Conservation (phyloP, 2,797 vertebrate genomes). For the Phrynocephalus guinanensis region DNA sequence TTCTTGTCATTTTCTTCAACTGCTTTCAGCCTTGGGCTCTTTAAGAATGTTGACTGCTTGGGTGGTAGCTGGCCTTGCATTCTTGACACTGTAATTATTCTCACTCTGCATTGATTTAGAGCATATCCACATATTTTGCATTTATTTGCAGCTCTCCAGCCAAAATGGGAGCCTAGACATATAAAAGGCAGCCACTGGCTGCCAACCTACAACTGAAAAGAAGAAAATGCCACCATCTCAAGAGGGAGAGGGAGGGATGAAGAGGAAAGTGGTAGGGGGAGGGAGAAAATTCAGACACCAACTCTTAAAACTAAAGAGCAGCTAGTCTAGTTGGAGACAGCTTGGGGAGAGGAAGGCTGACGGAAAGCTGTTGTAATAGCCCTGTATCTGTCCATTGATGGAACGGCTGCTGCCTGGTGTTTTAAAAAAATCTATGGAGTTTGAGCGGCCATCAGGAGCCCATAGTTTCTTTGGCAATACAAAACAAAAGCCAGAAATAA, state of each 20-base stretch:
- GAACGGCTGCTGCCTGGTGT: not conserved
- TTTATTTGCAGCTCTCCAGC: not conserved
- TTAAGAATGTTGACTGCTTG: not conserved
- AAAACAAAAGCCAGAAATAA: rapidly evolving
- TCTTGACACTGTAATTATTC: not conserved
- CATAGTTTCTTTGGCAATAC: not conserved
- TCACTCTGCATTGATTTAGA: conserved; percentile 1
- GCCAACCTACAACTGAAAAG: not conserved
- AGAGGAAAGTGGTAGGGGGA: too few relatives aligned
- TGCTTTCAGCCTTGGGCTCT: not conserved
- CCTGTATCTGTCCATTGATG: not conserved
- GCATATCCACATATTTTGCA: not conserved
- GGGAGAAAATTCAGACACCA: not conserved
- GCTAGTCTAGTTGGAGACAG: not conserved
- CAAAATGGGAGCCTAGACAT: not conserved
- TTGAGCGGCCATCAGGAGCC: not conserved
- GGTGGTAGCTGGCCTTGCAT: not conserved
- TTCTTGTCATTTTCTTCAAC: not conserved
- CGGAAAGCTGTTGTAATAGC: not conserved
- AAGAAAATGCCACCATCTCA: too few relatives aligned
- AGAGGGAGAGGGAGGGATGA: not conserved
- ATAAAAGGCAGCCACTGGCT: not conserved
- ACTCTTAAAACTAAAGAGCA: not conserved
- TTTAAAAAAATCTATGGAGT: too few relatives aligned
- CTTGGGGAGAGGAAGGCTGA: not conserved